These are phyloP conservation scores for Enoplosus armatus DNA, from an alignment of 2,797 vertebrate species.

Conservation along the genomic window DNA sequence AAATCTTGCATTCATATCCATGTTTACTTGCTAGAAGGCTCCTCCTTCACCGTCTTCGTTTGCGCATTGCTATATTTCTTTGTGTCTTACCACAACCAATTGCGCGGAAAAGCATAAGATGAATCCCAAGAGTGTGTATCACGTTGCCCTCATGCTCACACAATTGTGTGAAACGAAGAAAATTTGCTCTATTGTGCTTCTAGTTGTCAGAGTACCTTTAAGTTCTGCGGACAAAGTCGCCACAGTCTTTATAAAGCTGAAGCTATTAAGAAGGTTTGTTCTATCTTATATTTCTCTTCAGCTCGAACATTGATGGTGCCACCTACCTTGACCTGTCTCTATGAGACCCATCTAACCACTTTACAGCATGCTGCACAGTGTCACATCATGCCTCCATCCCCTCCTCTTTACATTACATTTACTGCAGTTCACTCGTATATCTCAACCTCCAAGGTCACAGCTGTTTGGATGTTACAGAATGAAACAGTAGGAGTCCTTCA, in stretches of 20 bases:
- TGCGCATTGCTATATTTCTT: not conserved
- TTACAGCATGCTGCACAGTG: not conserved
- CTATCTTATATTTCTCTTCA: not conserved
- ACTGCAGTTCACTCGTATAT: not conserved
- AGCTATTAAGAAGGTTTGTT: not conserved
- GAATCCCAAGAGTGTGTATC: too few species aligned
- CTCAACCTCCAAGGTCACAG: constrained; percentile 6
- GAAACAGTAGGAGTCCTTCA: not conserved
- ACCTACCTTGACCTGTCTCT: not conserved
- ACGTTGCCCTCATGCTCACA: not conserved
- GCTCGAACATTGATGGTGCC: not conserved
- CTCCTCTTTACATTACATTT: not conserved
- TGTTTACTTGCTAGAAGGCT: not conserved
- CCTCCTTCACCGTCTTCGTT: not conserved
- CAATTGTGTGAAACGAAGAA: too few species aligned
- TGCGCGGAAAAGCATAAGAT: too few species aligned
- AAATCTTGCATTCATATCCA: not conserved
- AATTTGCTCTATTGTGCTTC: too few species aligned
- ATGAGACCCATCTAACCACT: not conserved
- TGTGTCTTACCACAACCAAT: not conserved
- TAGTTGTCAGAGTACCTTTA: not conserved
- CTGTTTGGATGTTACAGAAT: not conserved
- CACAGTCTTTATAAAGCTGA: not conserved
- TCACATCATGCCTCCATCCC: not conserved
- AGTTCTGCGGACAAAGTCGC: not conserved